A percentile compares a stretch with the other conserved stretches of the same genome.
Conservation (phyloP, 2,888 invertebrate species). For the Athalia cordata region DNA sequence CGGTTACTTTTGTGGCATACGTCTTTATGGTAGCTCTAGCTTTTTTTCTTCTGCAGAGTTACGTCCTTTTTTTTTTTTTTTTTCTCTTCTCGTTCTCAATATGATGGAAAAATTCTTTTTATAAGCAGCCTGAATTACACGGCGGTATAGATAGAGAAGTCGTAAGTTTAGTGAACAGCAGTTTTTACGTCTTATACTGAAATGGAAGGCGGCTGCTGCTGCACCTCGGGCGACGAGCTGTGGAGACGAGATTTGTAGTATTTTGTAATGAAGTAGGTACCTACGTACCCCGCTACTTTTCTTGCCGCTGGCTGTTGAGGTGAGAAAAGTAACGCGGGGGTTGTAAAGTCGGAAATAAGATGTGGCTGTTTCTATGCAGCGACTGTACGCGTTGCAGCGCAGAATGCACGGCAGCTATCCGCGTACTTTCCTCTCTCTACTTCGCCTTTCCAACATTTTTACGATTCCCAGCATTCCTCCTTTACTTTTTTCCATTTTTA, state of each 20-base stretch:
- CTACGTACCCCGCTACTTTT: not conserved
- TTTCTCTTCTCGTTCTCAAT: no score
- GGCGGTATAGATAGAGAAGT: no score
- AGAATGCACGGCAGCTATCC: not conserved
- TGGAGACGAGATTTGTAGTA: slow-evolving; percentile 19
- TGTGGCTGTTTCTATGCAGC: not conserved
- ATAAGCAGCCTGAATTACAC: no score
- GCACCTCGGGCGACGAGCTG: not conserved
- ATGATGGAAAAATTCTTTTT: no score
- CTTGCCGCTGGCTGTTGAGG: not conserved
- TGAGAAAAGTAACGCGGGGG: slow-evolving; percentile 6
- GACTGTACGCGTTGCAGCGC: not conserved
- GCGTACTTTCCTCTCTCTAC: not conserved
- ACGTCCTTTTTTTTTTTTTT: no score
- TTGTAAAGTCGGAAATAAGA: slow-evolving; percentile 7
- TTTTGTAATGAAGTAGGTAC: slow-evolving; percentile 13
- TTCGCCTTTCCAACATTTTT: not conserved
- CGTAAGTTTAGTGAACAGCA: no score
- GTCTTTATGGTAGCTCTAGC: no score
- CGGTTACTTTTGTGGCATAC: no score
- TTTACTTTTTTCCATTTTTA: not conserved
- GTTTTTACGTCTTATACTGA: no score
- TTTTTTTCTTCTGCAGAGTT: no score
- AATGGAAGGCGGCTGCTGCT: no score
- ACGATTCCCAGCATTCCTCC: not conserved